Evolutionary conservation across 2,888 invertebrate genomes (phyloP), one percentile per base, ranked within the genome.

Genomic region (Laspeyria flexula): DNA sequence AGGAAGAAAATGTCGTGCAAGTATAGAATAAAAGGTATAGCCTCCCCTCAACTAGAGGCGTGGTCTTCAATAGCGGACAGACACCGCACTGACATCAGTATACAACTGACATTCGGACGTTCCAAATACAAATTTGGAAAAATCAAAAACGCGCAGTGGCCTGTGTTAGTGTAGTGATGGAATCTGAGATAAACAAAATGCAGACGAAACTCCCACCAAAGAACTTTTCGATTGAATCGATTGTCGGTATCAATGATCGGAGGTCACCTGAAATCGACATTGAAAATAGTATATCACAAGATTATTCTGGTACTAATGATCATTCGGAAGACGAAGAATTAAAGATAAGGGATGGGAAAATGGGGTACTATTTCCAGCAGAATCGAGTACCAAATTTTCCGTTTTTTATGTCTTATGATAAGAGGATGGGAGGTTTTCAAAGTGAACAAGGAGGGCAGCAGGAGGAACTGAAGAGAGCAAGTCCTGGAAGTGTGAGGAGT

Each of bases 171-270:
- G 60, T 63, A 71, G 75, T 62, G 61, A 91, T 92, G 91, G 90
- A 92, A 71, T 86, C 90, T 44, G 91, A 92, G 67, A 85, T 86
- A 33, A 88, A 80, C 61, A 89, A 88, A 67, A 85, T 88, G 78
- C 83, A 81, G 43, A 90, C 90, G 2, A 90, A 91, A 62, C 77
- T 90, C 16, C 93, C 94, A 38, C 92, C 94, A 18, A 94, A 94
- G 61, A 94, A 94, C 50, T 94, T 94, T 73, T 94, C 94, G 0
- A 94, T 94, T n/a, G 94, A 94, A 81, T 94, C 94, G 27, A 90
- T 94, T 42, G 94, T 94, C 0, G 93, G 93, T 0, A 63, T 91
- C 3, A 86, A 73, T 47, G 82, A 87, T 12, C 68, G 86, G 0
- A 71, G 89, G 43, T 90, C 90, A 1, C 92, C 91, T 0, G 92